Evolutionary conservation across 1,140 invertebrate species (phyloP).

Genomic region (Papilio glaucus): DNA sequence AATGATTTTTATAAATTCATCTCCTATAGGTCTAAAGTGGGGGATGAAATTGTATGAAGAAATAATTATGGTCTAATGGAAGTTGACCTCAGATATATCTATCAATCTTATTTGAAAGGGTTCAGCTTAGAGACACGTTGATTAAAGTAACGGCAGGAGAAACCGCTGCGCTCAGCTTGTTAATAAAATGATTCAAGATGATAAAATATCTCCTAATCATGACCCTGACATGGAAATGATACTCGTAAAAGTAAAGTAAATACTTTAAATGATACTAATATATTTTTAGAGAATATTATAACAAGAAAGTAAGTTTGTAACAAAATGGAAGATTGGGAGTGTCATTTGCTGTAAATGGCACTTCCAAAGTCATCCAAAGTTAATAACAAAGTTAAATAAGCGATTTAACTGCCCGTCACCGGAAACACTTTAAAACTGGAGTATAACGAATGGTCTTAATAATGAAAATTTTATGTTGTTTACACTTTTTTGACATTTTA

Average conservation of each 20-base stretch:
- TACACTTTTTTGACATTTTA: background rate
- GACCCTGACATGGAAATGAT: too few relatives aligned
- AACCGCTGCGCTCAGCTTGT: too few relatives aligned
- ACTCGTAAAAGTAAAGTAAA: background rate
- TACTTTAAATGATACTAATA: background rate
- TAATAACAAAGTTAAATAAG: constrained; percentile 27
- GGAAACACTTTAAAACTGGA: constrained; percentile 23
- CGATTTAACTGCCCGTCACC: constrained; percentile 13
- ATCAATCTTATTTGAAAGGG: too few relatives aligned
- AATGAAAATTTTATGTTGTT: background rate
- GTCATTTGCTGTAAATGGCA: constrained; percentile 25
- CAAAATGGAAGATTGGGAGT: constrained; percentile 15
- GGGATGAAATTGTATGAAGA: too few relatives aligned
- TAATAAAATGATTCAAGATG: too few relatives aligned
- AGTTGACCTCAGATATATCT: too few relatives aligned
- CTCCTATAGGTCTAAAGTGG: too few relatives aligned
- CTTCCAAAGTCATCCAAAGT: constrained; percentile 23
- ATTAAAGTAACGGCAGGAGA: too few relatives aligned
- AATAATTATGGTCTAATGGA: too few relatives aligned
- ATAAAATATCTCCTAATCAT: too few relatives aligned
- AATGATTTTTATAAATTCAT: too few relatives aligned
- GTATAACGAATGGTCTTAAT: background rate
- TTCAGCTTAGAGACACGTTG: too few relatives aligned
- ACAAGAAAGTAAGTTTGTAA: background rate
- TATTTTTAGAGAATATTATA: constrained; percentile 5